These are phyloP conservation scores for Falco concolor DNA, from an alignment of 2,797 vertebrate genomes.

Conservation along the genomic window DNA sequence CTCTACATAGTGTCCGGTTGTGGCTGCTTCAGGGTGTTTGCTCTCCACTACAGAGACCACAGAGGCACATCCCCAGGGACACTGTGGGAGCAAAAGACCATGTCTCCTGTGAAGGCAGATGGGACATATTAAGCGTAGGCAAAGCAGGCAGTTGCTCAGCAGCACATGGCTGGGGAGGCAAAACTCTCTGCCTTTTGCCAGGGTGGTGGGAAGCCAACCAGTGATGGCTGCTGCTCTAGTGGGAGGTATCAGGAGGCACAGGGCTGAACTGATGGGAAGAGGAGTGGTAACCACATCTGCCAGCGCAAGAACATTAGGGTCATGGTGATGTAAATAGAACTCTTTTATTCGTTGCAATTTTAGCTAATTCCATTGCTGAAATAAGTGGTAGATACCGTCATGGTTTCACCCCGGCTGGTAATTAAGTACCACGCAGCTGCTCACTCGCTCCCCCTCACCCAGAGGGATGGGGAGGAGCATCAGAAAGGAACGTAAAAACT, in stretches of 20 bases:
- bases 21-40: background rate
- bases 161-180: background rate
- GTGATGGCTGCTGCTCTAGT: rapidly evolving
- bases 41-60: background rate
- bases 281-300: background rate
- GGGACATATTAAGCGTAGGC: background rate
- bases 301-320: background rate
- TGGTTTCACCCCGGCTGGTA: too few species aligned
- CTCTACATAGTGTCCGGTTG: rapidly evolving
- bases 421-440: too few species aligned
- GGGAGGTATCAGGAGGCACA: rapidly evolving
- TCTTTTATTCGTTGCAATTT: background rate
- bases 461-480: too few species aligned
- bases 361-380: background rate
- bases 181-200: background rate
- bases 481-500: too few species aligned
- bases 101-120: background rate
- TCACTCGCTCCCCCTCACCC: too few species aligned
- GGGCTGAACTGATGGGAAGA: background rate
- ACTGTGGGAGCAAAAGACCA: background rate
- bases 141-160: background rate
- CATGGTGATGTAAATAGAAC: too few species aligned
- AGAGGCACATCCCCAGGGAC: background rate
- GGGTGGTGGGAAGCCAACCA: background rate
- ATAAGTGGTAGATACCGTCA: background rate